phyloP scores from a whole-genome alignment of 2,113 vertebrate species.

The Malurus alboscapulatus region DNA sequence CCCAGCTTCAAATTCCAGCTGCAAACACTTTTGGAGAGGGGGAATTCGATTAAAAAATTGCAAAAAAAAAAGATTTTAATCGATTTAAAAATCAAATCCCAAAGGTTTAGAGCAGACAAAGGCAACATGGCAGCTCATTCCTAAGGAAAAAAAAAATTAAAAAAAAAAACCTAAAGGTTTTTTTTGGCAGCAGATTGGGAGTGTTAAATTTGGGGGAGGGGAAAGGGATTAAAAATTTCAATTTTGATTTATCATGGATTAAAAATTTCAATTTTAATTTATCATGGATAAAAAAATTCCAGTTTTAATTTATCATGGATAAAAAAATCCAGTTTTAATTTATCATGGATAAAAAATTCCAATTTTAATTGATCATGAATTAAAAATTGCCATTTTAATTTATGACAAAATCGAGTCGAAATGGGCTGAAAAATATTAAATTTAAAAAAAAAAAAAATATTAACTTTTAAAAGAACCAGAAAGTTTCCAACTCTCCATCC shows the following conservation, averaged over 20 bases:
- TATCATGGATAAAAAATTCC: background rate
- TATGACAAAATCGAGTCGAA: background rate
- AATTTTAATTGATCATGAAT: background rate
- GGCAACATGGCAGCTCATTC: slow-evolving; percentile 68
- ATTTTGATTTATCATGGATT: background rate
- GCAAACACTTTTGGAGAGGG: background rate
- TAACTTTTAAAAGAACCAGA: background rate
- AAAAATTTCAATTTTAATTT: background rate
- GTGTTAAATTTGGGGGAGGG: background rate
- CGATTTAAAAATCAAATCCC: background rate
- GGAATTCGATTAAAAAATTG: background rate
- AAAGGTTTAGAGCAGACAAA: slow-evolving; percentile 57
- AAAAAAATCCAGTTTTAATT: background rate
- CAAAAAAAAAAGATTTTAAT: background rate
- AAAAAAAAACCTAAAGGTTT: background rate
- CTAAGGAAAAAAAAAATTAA: background rate
- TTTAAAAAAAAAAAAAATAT: background rate
- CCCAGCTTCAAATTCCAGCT: background rate
- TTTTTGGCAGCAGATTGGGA: background rate
- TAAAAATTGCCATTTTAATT: background rate
- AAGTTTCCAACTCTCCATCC: background rate
- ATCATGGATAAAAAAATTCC: background rate
- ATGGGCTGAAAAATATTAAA: fast-evolving
- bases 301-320: background rate
- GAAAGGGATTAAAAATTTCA: background rate